A percentile compares a stretch with the other conserved stretches of the same genome.
phyloP scores from a whole-genome alignment of 2,113 vertebrate genomes.

The Hemiscyllium ocellatum region DNA sequence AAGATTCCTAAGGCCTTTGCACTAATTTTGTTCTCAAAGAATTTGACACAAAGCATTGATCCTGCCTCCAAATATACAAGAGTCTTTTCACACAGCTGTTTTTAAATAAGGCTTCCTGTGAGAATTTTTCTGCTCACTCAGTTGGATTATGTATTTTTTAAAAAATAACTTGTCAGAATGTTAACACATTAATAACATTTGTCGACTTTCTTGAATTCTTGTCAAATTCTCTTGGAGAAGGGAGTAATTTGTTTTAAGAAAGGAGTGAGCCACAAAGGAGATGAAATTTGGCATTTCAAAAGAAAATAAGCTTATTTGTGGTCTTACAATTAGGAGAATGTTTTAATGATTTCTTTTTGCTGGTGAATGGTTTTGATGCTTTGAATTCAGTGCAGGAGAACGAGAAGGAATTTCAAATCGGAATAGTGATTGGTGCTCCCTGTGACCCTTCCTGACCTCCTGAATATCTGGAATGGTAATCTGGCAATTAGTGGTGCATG shows the following conservation, averaged over 20 bases:
- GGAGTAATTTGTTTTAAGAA: neutral
- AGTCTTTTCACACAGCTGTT: neutral
- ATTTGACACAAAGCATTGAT: neutral
- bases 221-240: neutral
- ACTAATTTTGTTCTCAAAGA: neutral
- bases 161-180: conserved; percentile 1
- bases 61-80: neutral
- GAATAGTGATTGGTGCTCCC: neutral
- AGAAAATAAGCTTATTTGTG: neutral
- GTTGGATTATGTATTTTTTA: neutral
- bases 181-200: neutral
- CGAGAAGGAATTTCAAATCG: neutral
- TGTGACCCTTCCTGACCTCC: neutral
- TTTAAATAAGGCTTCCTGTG: conserved; percentile 8
- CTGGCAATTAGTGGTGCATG: conserved; percentile 20
- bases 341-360: neutral
- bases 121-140: neutral
- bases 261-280: neutral
- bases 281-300: neutral
- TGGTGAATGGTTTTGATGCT: neutral
- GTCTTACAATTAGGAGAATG: neutral
- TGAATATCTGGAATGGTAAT: neutral
- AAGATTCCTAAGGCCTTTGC: neutral
- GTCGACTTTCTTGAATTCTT: neutral
- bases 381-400: neutral